A percentile compares a stretch with the other conserved stretches of the same genome.
Conservation (phyloP, 2,888 invertebrate genomes). For the Mimas tiliae region DNA sequence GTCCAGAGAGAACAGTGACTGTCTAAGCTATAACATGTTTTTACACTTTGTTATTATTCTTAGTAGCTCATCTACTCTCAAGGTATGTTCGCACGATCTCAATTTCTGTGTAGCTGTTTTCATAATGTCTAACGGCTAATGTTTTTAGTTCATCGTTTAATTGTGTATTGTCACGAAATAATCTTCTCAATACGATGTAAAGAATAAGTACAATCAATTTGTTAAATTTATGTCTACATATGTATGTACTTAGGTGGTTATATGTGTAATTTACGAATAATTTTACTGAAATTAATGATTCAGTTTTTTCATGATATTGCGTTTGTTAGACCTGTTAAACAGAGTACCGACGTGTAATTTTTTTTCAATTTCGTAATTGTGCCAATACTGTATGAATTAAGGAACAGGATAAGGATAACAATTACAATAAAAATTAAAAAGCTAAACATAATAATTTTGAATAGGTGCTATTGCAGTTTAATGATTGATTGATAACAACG, state of each 20-base stretch:
- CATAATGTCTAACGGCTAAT: slow-evolving; percentile 28
- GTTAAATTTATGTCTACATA: neutral
- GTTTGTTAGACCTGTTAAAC: slow-evolving; percentile 7
- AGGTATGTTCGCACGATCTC: slow-evolving; percentile 65
- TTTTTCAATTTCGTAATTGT: neutral
- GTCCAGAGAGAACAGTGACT: no score
- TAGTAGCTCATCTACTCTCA: slow-evolving; percentile 33
- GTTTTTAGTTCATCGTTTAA: slow-evolving; percentile 48
- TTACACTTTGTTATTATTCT: slow-evolving; percentile 28
- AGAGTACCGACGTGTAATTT: slow-evolving; percentile 10
- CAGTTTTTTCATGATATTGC: slow-evolving; percentile 11
- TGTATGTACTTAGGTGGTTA: slow-evolving; percentile 18
- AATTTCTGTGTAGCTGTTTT: slow-evolving; percentile 40
- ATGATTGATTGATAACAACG: no score
- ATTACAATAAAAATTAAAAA: neutral
- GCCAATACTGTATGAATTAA: slow-evolving; percentile 2
- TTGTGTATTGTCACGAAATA: slow-evolving; percentile 57
- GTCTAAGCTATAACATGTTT: neutral
- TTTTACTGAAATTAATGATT: slow-evolving; percentile 18
- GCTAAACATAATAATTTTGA: neutral
- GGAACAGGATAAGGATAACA: neutral
- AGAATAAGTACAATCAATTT: neutral
- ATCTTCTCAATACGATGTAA: slow-evolving; percentile 12
- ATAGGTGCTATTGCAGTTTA: no score
- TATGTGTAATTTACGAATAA: slow-evolving; percentile 8